Conservation (phyloP, 2,113 vertebrate species). For the Pholis gunnellus region DNA sequence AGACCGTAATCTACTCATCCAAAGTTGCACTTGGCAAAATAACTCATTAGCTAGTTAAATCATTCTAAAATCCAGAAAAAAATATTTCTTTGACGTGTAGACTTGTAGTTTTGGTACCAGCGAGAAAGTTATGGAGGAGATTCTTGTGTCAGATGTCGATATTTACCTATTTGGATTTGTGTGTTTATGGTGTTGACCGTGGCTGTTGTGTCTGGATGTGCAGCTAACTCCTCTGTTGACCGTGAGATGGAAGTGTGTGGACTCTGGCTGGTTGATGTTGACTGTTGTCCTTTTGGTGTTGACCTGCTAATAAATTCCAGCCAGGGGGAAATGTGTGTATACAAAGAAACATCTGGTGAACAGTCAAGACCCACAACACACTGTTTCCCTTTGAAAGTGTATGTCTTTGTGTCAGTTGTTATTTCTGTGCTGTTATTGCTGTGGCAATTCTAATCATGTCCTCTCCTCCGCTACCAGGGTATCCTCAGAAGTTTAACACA, state of each 20-base stretch:
- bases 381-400: neutral
- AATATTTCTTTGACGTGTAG: neutral
- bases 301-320: conserved; percentile 74
- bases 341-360: conserved; percentile 72
- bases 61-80: neutral
- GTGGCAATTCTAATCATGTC: neutral
- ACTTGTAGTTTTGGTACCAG: neutral
- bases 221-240: conserved; percentile 59
- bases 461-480: conserved; percentile 28
- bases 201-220: conserved; percentile 46
- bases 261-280: conserved; percentile 71
- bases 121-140: conserved; percentile 2
- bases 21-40: neutral
- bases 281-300: conserved; percentile 69
- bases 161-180: conserved; percentile 35
- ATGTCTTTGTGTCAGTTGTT: neutral
- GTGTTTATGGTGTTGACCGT: conserved; percentile 67
- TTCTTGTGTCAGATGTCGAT: conserved; percentile 22
- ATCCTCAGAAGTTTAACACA: conserved; percentile 4
- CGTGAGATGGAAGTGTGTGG: conserved; percentile 58
- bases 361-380: conserved; percentile 8
- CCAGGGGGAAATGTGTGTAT: conserved; percentile 28
- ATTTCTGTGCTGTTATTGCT: neutral
- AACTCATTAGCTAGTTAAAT: neutral
- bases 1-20: neutral